phyloP scores from a whole-genome alignment of 2,797 vertebrate genomes.

The Gallinago stenura region DNA sequence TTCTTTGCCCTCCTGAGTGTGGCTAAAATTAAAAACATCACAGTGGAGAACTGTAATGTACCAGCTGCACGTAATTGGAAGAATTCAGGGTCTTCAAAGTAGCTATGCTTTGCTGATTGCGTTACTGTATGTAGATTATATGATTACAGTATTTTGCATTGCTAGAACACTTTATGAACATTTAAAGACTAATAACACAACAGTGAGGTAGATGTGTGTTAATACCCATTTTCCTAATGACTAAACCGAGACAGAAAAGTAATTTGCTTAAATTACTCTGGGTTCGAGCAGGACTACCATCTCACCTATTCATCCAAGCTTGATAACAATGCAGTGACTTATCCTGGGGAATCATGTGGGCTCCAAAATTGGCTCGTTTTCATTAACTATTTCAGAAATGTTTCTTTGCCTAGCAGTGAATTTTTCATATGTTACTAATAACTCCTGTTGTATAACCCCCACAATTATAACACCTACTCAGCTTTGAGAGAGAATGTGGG shows the following conservation, averaged over 20 bases:
- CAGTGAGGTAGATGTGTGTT: constrained; percentile 50
- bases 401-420: constrained; percentile 25
- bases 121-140: constrained; percentile 48
- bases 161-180: constrained; percentile 44
- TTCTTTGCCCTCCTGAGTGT: background rate
- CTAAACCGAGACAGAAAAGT: constrained; percentile 65
- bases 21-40: constrained; percentile 41
- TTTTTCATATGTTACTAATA: constrained; percentile 46
- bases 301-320: constrained; percentile 50
- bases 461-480: constrained; percentile 39
- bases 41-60: background rate
- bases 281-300: constrained; percentile 14
- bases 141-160: constrained; percentile 58
- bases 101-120: constrained; percentile 54
- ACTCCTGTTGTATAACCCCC: constrained; percentile 28
- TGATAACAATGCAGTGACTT: constrained; percentile 62
- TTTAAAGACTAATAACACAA: constrained; percentile 51
- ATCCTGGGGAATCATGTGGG: constrained; percentile 39
- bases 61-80: constrained; percentile 37
- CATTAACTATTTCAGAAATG: constrained; percentile 58
- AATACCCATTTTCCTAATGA: constrained; percentile 66
- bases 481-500: background rate
- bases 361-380: constrained; percentile 44
- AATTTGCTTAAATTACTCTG: constrained; percentile 69
- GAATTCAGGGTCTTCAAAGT: constrained; percentile 44